These are phyloP conservation scores for Sialia sialis DNA, from an alignment of 2,113 vertebrate genomes.

Conservation along the genomic window DNA sequence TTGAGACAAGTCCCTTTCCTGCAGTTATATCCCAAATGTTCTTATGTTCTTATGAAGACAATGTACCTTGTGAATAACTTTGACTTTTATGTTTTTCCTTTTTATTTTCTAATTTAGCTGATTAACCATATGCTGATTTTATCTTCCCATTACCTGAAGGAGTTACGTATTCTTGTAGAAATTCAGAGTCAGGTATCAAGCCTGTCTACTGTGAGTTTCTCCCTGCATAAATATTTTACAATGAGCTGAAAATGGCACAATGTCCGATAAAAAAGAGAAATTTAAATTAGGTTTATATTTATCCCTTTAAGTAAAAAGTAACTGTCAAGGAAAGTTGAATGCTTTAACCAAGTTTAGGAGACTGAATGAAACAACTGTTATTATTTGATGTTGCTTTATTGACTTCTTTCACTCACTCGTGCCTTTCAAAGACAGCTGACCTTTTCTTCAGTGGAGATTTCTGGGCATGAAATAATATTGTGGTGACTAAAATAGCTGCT, in stretches of 20 bases:
- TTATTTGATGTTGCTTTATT: background rate
- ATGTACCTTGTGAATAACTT: background rate
- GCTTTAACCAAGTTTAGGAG: background rate
- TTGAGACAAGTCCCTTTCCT: background rate
- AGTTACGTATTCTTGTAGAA: fast-evolving
- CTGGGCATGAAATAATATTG: background rate
- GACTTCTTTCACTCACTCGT: background rate
- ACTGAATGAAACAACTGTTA: background rate
- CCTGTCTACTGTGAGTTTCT: background rate
- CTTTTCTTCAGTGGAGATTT: background rate
- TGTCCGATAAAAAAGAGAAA: background rate
- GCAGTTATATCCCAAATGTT: background rate
- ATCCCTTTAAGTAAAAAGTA: background rate
- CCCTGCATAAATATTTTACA: background rate
- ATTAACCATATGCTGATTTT: background rate
- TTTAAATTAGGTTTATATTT: background rate
- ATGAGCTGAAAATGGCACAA: background rate
- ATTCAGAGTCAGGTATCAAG: background rate
- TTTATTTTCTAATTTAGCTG: background rate
- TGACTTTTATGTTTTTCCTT: background rate
- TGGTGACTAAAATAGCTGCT: background rate
- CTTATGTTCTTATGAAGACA: background rate
- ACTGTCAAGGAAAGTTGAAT: background rate
- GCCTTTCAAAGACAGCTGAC: background rate
- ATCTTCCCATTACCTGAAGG: background rate